A percentile compares a stretch with the other conserved stretches of the same genome.
Conservation (phyloP, 2,113 vertebrate species). For the Eptesicus fuscus region DNA sequence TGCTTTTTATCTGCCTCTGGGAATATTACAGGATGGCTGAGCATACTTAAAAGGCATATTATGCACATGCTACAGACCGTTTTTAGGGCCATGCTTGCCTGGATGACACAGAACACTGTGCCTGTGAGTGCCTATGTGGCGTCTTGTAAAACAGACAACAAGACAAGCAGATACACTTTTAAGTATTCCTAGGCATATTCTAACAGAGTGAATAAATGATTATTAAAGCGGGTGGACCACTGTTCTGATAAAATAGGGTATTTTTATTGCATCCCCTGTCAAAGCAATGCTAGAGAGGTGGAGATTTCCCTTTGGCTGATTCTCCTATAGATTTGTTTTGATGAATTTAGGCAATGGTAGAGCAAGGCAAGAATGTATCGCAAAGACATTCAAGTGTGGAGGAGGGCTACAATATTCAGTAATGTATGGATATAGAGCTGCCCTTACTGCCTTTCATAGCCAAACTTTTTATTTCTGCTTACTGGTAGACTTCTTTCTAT, state of each 20-base stretch:
- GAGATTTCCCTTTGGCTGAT: not conserved
- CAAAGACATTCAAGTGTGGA: not conserved
- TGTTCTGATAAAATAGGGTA: not conserved
- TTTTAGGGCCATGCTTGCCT: not conserved
- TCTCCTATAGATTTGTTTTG: not conserved
- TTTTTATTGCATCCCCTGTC: not conserved
- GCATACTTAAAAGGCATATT: not conserved
- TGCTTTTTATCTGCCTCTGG: not conserved
- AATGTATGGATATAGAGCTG: not conserved
- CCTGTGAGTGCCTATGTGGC: not conserved
- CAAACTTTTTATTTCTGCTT: not conserved
- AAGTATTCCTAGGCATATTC: not conserved
- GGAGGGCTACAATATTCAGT: not conserved
- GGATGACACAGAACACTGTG: not conserved
- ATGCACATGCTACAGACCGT: too few species aligned
- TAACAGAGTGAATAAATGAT: slow-evolving; percentile 5
- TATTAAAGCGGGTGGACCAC: not conserved
- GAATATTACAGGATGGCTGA: not conserved
- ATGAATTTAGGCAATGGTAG: not conserved
- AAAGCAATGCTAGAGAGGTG: not conserved
- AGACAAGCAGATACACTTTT: not conserved
- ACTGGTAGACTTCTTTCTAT: not conserved
- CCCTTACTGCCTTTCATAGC: not conserved
- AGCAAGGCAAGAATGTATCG: not conserved
- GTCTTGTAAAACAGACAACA: not conserved